Conservation (phyloP, 1,140 invertebrate genomes). For the Cecropterus lyciades region DNA sequence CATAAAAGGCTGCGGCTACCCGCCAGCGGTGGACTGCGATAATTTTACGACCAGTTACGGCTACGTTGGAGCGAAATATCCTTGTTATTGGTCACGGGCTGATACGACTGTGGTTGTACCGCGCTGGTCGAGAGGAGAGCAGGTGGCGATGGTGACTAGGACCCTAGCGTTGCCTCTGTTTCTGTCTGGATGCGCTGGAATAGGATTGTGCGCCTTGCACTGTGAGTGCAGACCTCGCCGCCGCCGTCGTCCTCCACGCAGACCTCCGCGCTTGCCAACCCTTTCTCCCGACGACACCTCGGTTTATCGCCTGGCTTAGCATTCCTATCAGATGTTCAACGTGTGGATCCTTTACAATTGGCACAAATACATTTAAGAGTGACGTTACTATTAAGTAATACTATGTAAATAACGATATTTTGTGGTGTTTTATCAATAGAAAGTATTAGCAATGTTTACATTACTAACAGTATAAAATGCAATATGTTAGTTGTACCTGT, state of each 20-base stretch:
- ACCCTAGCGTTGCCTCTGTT: slow-evolving; percentile 93
- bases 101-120: slow-evolving; percentile 92
- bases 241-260: slow-evolving; percentile 70
- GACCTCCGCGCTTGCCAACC: slow-evolving; percentile 69
- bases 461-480: slow-evolving; percentile 2
- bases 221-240: slow-evolving; percentile 88
- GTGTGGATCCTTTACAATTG: slow-evolving; percentile 52
- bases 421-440: slow-evolving; percentile 37
- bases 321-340: slow-evolving; percentile 47
- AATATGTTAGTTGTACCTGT: slow-evolving; percentile 17
- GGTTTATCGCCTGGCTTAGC: slow-evolving; percentile 72
- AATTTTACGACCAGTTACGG: slow-evolving; percentile 92
- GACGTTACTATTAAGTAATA: slow-evolving; percentile 28
- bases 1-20: slow-evolving; percentile 93
- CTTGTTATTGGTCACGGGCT: slow-evolving; percentile 93
- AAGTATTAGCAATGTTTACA: slow-evolving; percentile 19
- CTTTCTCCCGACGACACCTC: slow-evolving; percentile 72
- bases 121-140: slow-evolving; percentile 91
- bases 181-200: slow-evolving; percentile 91
- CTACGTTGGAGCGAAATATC: slow-evolving; percentile 90
- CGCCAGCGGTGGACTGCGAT: slow-evolving; percentile 92
- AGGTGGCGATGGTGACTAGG: slow-evolving; percentile 91
- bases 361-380: slow-evolving; percentile 44
- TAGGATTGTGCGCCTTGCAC: slow-evolving; percentile 93
- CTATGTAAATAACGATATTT: slow-evolving; percentile 41